Evolutionary conservation across 1,140 invertebrate genomes (phyloP), one percentile per base, ranked within the genome.

Genomic region (Nomia melanderi): DNA sequence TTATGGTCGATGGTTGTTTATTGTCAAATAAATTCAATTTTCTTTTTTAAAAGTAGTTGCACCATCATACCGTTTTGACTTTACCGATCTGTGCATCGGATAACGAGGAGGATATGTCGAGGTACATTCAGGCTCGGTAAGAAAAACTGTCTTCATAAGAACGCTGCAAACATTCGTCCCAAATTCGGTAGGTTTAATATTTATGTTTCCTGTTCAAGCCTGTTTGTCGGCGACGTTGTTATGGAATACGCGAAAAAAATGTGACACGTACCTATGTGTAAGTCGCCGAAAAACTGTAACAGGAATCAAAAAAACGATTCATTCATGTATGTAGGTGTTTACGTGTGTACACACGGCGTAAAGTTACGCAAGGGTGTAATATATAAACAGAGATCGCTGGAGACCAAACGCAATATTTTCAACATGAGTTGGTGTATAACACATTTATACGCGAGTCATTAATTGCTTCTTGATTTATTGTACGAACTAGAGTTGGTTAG

Each of bases 131-230:
- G 27, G 39, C 12, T 6, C 23, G 33, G 20, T 29, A 62, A 20
- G 23, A 33, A 72, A 50, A 47, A 72, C 70, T 47, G 39, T 17
- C 41, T 27, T 63, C n/a, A 33, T 17, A 33, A 27, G 31, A 25
- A 41, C 36, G 20, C 17, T n/a, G 57, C 47, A 14, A 70, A 70
- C 31, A 11, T 59, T 29, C 36, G 39, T 56, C 8, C 67, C 36
- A 44, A 64, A 73, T 73, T 64, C 31, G 60, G 60, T 17, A 23
- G 50, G 33, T 64, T 73, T 64, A 64, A 73, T 73, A 64, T 73
- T 73, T 73, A 73, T 73, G 47, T 54, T 39, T 53, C 31, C 60
- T 39, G 44, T 50, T 31, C 47, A n/a, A 54, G 17, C 47, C 33
- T 36, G 71, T 64, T 73, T 23, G 59, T 39, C 71, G 71, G 47